phyloP scores from a whole-genome alignment of 1,140 invertebrate genomes.

The Diprion similis region DNA sequence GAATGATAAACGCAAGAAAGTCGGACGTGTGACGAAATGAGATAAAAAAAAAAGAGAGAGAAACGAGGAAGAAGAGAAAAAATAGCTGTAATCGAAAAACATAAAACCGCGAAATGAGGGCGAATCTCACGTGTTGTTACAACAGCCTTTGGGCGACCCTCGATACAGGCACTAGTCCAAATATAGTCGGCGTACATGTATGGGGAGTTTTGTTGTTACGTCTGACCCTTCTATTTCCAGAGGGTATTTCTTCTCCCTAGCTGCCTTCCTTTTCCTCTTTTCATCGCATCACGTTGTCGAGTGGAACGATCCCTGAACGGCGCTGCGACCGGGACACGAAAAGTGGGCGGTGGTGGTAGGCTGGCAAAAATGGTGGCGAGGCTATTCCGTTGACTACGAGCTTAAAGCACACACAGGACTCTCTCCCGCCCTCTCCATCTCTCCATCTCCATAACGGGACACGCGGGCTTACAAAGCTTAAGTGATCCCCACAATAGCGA shows the following conservation, averaged over 20 bases:
- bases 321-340: not conserved
- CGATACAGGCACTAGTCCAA: too few relatives aligned
- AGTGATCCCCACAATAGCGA: not conserved
- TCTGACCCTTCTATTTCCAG: too few relatives aligned
- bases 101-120: not conserved
- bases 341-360: not conserved
- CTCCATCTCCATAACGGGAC: not conserved
- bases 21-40: too few relatives aligned
- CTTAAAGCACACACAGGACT: not conserved
- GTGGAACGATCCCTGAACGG: too few relatives aligned
- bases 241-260: too few relatives aligned
- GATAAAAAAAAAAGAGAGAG: too few relatives aligned
- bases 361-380: not conserved
- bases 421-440: not conserved
- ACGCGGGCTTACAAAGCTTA: constrained; percentile 2
- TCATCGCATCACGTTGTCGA: too few relatives aligned
- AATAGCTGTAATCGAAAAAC: too few relatives aligned
- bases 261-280: too few relatives aligned
- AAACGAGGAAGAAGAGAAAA: too few relatives aligned
- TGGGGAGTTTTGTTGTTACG: not conserved
- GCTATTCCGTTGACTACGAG: not conserved
- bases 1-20: not conserved
- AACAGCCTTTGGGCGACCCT: too few relatives aligned
- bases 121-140: not conserved
- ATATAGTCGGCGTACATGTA: too few relatives aligned